Base-by-base conservation (phyloP, 2,888 invertebrate genomes). In the Lycophotia porphyrea region DNA sequence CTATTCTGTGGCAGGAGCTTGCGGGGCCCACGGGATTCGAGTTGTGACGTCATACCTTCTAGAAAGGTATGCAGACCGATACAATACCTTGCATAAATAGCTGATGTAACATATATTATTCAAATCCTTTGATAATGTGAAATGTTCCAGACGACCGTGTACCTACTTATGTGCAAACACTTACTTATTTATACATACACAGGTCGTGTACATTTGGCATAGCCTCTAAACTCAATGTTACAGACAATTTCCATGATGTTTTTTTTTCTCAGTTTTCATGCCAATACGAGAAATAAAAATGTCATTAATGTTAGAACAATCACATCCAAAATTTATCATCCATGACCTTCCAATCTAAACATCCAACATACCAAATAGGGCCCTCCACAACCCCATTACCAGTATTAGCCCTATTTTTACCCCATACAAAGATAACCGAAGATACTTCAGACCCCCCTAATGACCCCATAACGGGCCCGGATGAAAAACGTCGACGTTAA, bases 401-500 rank as follows among this genome's bases (percentile, higher is more conserved):
- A 81, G 39, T 77, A 82, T 84, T 74, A 74, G 67, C 36, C 68
- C 63, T 67, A 88, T 77, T 86, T 84, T 82, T 84, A 71, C 68
- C 84, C 84, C 70, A 77, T 71, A 60, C 52, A 52, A 42, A 80
- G 75, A 82, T 88, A 78, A 76, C 76, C 44, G 39, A 70, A 74
- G 66, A 82, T 87, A 88, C 73, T 79, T 86, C 73, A 79, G 66
- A 67, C 65, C 65, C 61, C 60, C 74, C 68, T 88, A 88, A 88
- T 85, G 85, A 79, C 77, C 74, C 80, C 78, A 74, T 88, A 87
- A 87, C 70, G 76, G 77, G 42, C 64, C 78, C 65, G 36, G 76
- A 89, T 90, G 88, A 90, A 84, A 88, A 87, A 90, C 77, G 86
- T 78, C 71, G 34, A 65, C 87, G 82, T 84, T 88, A 89, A 86